phyloP scores from a whole-genome alignment of 2,113 vertebrate species.

The rat (Rattus norvegicus) region GRCr8 NC_086037.1:9469001-9469500 shows the following conservation, averaged over 20 bases:
- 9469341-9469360: conserved; percentile 3
- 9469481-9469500: neutral
- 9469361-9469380: neutral
- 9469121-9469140: neutral
- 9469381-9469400: neutral
- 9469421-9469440: neutral
- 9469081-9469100: neutral
- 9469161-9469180: accelerated
- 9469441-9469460: neutral
- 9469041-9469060: too few relatives aligned
- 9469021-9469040: too few relatives aligned
- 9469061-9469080: neutral
- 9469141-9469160: neutral
- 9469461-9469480: neutral
- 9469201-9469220: neutral
- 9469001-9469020: too few relatives aligned
- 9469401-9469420: neutral
- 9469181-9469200: too few relatives aligned
- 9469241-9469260: neutral
- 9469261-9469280: neutral
- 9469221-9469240: neutral
- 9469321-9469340: neutral
- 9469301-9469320: neutral
- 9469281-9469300: neutral
- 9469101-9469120: neutral